Conservation (phyloP, 2,113 vertebrate species). For the Turdus rufiventris region DNA sequence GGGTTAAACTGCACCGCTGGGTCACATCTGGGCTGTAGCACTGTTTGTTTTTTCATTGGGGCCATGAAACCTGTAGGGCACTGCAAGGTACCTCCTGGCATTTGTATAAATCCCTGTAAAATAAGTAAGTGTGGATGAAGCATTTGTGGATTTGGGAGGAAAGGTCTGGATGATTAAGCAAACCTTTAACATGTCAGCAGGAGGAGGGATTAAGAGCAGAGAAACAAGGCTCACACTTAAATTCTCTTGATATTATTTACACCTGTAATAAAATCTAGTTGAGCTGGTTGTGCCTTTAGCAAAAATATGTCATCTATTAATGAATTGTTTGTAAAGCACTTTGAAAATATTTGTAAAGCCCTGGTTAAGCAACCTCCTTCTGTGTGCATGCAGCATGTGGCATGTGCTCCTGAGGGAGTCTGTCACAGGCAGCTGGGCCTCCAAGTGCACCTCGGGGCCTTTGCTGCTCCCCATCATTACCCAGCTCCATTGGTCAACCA, state of each 20-base stretch:
- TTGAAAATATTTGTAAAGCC: constrained; percentile 19
- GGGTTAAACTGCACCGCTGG: not conserved
- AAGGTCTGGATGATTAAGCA: not conserved
- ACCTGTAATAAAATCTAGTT: constrained; percentile 50
- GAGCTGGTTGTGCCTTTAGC: constrained; percentile 42
- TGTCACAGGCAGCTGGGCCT: accelerated
- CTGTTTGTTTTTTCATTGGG: not conserved
- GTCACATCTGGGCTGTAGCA: not conserved
- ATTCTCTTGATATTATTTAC: constrained; percentile 9
- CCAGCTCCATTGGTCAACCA: not conserved
- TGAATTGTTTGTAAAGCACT: constrained; percentile 40
- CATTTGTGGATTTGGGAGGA: not conserved
- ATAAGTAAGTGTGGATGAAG: not conserved
- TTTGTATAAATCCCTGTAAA: not conserved
- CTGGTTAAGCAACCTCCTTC: not conserved
- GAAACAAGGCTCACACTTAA: not conserved
- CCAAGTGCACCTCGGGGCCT: accelerated
- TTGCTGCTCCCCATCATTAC: not conserved
- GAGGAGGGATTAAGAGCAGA: not conserved
- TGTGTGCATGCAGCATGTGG: not conserved
- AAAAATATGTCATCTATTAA: constrained; percentile 59
- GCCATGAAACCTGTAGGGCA: not conserved
- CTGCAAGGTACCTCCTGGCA: not conserved
- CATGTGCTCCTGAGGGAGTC: not conserved
- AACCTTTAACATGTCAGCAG: not conserved